Conservation (phyloP, 1,140 invertebrate genomes). For the Calephelis virginiensis region DNA sequence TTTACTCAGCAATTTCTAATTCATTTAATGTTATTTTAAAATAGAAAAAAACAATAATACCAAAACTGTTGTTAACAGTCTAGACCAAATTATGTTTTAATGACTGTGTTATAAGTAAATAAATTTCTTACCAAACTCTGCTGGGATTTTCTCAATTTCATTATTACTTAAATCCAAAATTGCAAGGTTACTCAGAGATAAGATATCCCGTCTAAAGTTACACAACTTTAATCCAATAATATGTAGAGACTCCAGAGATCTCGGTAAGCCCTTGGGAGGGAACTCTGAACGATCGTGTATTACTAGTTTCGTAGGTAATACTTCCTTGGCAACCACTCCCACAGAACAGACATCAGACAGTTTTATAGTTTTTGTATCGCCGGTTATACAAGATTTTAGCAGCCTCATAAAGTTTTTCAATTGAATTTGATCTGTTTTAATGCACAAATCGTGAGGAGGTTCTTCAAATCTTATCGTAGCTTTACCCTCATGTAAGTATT, state of each 20-base stretch:
- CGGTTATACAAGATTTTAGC: slow-evolving; percentile 81
- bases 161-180: slow-evolving; percentile 89
- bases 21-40: no score
- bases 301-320: slow-evolving; percentile 79
- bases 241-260: slow-evolving; percentile 79
- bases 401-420: slow-evolving; percentile 84
- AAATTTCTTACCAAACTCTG: slow-evolving; percentile 81
- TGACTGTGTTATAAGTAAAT: neutral
- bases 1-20: no score
- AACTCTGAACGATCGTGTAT: slow-evolving; percentile 82
- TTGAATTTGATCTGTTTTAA: slow-evolving; percentile 82
- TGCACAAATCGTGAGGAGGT: slow-evolving; percentile 84
- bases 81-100: neutral
- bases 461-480: slow-evolving; percentile 84
- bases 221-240: slow-evolving; percentile 81
- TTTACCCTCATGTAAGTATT: slow-evolving; percentile 86
- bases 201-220: slow-evolving; percentile 84
- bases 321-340: slow-evolving; percentile 75
- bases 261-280: slow-evolving; percentile 84
- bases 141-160: slow-evolving; percentile 84
- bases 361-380: slow-evolving; percentile 73
- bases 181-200: slow-evolving; percentile 81
- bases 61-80: neutral
- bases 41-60: neutral
- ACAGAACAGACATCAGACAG: slow-evolving; percentile 70